Percentiles rank a stretch among this genome's conserved stretches.
Evolutionary conservation across 2,888 invertebrate species (phyloP).

Genomic region (Nipponacmea schrenckii): DNA sequence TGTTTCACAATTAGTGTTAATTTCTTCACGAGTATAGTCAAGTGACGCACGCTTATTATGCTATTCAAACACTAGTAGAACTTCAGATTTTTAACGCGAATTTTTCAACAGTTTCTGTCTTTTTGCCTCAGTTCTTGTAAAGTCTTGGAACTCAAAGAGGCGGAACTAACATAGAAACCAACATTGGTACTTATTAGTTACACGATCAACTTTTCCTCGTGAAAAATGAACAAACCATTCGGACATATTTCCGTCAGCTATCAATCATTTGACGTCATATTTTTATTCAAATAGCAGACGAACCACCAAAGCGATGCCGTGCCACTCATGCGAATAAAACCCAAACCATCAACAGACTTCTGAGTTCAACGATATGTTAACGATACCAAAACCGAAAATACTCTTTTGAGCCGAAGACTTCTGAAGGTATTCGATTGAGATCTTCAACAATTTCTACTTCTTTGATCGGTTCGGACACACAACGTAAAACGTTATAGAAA

Average conservation of each 20-base stretch:
- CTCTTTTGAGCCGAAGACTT: too few species aligned
- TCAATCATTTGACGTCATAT: background rate
- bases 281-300: background rate
- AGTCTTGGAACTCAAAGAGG: slow-evolving; percentile 3
- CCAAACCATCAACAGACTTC: too few species aligned
- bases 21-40: slow-evolving; percentile 10
- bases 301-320: background rate
- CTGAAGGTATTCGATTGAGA: too few species aligned
- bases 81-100: background rate
- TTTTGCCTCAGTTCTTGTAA: background rate
- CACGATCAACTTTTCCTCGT: background rate
- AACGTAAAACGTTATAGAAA: too few species aligned
- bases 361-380: too few species aligned
- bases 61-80: slow-evolving; percentile 3
- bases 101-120: background rate
- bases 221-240: slow-evolving; percentile 2
- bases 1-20: slow-evolving; percentile 18
- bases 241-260: background rate
- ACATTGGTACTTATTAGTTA: slow-evolving; percentile 5
- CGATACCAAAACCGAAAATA: too few species aligned
- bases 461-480: too few species aligned
- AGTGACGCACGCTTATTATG: slow-evolving; percentile 9
- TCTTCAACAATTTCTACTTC: too few species aligned
- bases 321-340: background rate
- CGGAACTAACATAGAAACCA: slow-evolving; percentile 10